Percentiles rank a stretch among this genome's conserved stretches.
Conservation (phyloP, 2,113 vertebrate species). For the Pipra filicauda region DNA sequence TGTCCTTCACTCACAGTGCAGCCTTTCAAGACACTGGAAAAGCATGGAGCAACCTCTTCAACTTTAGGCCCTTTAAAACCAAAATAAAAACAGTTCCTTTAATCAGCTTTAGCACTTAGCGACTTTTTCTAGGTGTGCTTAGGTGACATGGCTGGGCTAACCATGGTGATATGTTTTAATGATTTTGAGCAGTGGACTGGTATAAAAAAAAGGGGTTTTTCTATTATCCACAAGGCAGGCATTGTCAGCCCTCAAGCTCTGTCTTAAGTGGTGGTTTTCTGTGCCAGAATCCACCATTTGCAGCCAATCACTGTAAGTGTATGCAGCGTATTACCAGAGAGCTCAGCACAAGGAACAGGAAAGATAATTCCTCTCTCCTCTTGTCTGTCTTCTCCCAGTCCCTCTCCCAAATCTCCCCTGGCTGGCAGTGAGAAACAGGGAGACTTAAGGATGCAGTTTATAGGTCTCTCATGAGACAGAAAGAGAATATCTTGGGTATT, state of each 20-base stretch:
- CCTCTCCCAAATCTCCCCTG: background rate
- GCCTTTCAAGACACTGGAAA: constrained; percentile 75
- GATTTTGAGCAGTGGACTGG: accelerated
- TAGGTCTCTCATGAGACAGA: background rate
- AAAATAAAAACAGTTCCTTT: constrained; percentile 12
- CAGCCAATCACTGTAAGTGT: background rate
- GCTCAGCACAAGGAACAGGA: background rate
- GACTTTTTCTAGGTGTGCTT: background rate
- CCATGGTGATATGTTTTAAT: background rate
- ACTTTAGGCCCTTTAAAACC: constrained; percentile 56
- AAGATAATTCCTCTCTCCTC: background rate
- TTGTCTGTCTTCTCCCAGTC: background rate
- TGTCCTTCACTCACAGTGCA: constrained; percentile 79
- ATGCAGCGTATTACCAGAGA: background rate
- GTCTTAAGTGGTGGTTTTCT: background rate
- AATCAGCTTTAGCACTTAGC: background rate
- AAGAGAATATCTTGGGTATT: background rate
- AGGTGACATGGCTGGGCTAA: background rate
- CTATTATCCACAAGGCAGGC: background rate
- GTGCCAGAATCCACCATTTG: background rate
- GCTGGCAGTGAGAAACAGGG: background rate
- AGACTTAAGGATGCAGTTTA: background rate
- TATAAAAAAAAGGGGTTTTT: background rate
- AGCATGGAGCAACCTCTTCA: constrained; percentile 70
- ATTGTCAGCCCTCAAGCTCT: background rate